phyloP scores from a whole-genome alignment of 1,140 invertebrate species.

The Leptoteleia sp. region DNA sequence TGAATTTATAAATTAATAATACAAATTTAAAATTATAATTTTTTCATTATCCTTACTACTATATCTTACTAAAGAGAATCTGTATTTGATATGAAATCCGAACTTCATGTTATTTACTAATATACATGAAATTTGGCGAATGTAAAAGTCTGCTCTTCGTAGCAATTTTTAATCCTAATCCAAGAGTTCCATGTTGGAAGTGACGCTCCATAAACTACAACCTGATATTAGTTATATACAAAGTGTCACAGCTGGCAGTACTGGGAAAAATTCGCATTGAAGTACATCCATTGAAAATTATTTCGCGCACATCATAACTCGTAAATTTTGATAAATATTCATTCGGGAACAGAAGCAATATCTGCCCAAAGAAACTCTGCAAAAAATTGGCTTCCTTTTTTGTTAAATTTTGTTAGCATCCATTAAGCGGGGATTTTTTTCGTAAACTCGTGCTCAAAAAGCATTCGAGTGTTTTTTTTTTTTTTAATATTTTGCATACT shows the following conservation, averaged over 20 bases:
- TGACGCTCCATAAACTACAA: conserved; percentile 56
- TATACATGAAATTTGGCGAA: conserved; percentile 14
- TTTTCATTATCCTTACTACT: too few species aligned
- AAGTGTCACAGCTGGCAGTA: conserved; percentile 52
- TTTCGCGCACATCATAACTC: conserved; percentile 50
- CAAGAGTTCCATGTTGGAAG: conserved; percentile 35
- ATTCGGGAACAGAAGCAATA: conserved; percentile 41
- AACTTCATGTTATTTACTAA: conserved; percentile 32
- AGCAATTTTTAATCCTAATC: conserved; percentile 50
- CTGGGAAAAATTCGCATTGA: conserved; percentile 59
- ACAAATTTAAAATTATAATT: too few species aligned
- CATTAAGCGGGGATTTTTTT: conserved; percentile 5
- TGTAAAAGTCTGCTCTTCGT: conserved; percentile 27
- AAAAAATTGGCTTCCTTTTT: conserved; percentile 42
- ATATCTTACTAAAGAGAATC: conserved; percentile 37
- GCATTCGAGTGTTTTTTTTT: conserved; percentile 12
- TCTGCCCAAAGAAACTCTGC: conserved; percentile 40
- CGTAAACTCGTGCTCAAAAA: too few species aligned
- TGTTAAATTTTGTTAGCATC: conserved; percentile 47
- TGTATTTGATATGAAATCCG: conserved; percentile 9
- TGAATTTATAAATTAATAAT: too few species aligned
- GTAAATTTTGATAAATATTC: conserved; percentile 57
- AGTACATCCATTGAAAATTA: conserved; percentile 46
- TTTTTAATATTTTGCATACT: too few species aligned
- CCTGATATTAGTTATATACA: conserved; percentile 52